Conservation (phyloP, 2,113 vertebrate species). For the Oncorhynchus nerka region DNA sequence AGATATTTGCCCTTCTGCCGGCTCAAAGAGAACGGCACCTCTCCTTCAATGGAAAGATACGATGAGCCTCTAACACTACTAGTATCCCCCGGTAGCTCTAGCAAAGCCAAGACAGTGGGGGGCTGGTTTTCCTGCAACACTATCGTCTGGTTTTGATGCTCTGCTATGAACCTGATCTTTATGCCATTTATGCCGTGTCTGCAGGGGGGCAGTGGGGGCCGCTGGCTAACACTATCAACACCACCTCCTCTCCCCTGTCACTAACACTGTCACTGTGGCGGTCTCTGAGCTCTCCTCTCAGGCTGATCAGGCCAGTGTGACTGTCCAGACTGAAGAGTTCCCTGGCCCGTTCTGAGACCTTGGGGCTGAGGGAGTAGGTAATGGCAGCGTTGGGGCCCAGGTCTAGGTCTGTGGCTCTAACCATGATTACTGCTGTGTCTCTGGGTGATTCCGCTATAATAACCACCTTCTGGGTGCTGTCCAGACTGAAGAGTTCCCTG, state of each 20-base stretch:
- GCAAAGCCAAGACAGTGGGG: constrained; percentile 68
- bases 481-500: no score
- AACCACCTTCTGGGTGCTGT: constrained; percentile 37
- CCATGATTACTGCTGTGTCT: constrained; percentile 57
- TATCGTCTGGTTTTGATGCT: constrained; percentile 68
- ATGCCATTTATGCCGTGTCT: constrained; percentile 46
- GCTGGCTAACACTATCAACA: constrained; percentile 67
- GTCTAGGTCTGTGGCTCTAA: constrained; percentile 70
- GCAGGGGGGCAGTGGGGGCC: constrained; percentile 64
- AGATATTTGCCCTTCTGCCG: constrained; percentile 72
- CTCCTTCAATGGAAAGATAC: constrained; percentile 65
- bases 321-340: constrained; percentile 66
- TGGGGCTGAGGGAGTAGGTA: constrained; percentile 69
- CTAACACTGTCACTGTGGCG: constrained; percentile 42
- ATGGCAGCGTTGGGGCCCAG: constrained; percentile 65
- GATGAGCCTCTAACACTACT: constrained; percentile 48
- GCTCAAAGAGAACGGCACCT: constrained; percentile 70
- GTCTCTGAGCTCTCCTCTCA: constrained; percentile 51
- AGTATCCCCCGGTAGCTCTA: constrained; percentile 63
- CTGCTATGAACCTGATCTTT: constrained; percentile 71
- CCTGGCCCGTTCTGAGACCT: constrained; percentile 64
- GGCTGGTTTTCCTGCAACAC: constrained; percentile 73
- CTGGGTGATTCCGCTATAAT: constrained; percentile 55
- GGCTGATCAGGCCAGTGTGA: constrained; percentile 63
- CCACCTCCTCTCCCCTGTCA: constrained; percentile 61